phyloP scores from a whole-genome alignment of 1,140 invertebrate species.

The Caerostris darwini region DNA sequence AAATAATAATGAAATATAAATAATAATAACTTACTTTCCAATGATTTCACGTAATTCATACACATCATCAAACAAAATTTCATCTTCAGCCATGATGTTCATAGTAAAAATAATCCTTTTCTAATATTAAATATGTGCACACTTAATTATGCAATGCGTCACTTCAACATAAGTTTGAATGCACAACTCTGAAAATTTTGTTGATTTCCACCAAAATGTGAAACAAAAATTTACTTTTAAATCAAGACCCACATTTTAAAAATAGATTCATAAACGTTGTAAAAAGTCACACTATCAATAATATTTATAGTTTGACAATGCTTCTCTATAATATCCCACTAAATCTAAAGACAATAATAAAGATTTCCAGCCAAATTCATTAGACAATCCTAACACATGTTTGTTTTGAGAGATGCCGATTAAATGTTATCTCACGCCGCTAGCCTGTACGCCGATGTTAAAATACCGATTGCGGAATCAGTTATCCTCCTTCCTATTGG shows the following conservation, averaged over 20 bases:
- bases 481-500: background rate
- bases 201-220: background rate
- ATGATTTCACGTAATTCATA: conserved; percentile 97
- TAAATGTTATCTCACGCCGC: conserved; percentile 66
- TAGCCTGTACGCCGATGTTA: background rate
- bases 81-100: conserved; percentile 91
- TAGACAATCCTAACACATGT: conserved; percentile 69
- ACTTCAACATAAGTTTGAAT: background rate
- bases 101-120: background rate
- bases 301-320: background rate
- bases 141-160: background rate
- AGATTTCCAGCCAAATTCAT: background rate
- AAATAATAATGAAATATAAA: background rate
- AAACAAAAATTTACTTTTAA: background rate
- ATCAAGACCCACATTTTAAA: conserved; percentile 22
- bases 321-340: background rate
- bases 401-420: conserved; percentile 58
- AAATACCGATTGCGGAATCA: background rate
- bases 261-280: background rate
- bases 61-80: conserved; percentile 97
- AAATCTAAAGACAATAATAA: background rate
- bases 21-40: conserved; percentile 91
- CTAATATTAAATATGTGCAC: background rate
- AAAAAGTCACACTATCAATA: background rate
- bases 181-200: background rate